Evolutionary conservation across 2,113 vertebrate species (phyloP), one percentile per base, ranked within the genome.

Genomic region (Camelus bactrianus): DNA sequence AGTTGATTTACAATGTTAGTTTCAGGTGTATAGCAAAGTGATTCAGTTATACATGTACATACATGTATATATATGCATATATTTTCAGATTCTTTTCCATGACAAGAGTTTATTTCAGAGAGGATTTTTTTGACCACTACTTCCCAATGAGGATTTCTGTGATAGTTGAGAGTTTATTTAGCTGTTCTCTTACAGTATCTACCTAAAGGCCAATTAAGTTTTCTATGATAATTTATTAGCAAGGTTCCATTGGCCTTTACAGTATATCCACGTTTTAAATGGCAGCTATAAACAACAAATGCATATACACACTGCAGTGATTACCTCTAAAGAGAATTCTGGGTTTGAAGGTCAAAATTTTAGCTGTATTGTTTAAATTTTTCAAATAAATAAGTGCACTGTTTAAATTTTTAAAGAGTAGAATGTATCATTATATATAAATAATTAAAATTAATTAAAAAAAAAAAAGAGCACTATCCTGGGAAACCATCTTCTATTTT

Each of bases 61-160:
- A 38, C 38, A 38, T 38, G 38, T 38, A 38, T 38, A 38, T 38
- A 38, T 38, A 38, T 38, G 38, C 38, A 38, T 38, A 38, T 38
- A 38, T 38, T 38, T 38, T 38, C 38, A 38, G 38, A 38, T 38
- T 38, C 38, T 38, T 38, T 38, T 38, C 38, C 38, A 38, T 38
- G 38, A 38, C 38, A 38, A 38, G 38, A 38, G 38, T 38, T 38
- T 38, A 38, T 38, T 38, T 89, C 26, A 69, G 32, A 87, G 26
- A 87, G 54, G 20, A 28, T 52, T 72, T 92, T 54, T 26, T 72
- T 75, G 35, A 32, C 1, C 14, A 62, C 65, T 92, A 50, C 65
- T 83, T 96, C 56, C 14, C 38, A 60, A 30, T 58, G 83, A 92
- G 26, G n/a, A 75, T 62, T 95, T 95, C 52, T 75, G 17, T 30